A percentile compares a stretch with the other conserved stretches of the same genome.
Conservation (phyloP, 2,888 invertebrate genomes). For the Cataglyphis rosenhaueri region DNA sequence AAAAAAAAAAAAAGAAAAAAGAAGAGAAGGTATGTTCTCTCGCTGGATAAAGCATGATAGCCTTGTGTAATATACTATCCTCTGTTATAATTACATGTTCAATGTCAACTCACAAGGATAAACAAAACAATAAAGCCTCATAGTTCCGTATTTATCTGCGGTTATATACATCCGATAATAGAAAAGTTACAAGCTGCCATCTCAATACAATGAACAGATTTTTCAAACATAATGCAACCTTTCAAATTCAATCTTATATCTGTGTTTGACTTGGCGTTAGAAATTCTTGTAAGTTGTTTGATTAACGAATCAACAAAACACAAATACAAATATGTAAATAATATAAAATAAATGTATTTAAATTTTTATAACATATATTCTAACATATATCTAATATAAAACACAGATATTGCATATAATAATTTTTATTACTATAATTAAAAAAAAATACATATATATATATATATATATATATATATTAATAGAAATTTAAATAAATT, state of each 20-base stretch:
- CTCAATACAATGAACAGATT: neutral
- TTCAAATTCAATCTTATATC: neutral
- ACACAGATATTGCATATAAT: too few species aligned
- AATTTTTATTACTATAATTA: too few species aligned
- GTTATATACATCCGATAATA: neutral
- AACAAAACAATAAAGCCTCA: constrained; percentile 21
- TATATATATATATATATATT: neutral
- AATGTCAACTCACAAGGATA: constrained; percentile 23
- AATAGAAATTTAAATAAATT: neutral
- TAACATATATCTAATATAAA: neutral
- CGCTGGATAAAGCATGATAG: neutral
- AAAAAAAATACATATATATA: too few species aligned
- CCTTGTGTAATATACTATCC: constrained; percentile 44
- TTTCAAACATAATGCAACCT: constrained; percentile 1
- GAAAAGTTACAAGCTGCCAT: neutral
- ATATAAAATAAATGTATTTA: too few species aligned
- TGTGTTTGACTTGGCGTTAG: neutral
- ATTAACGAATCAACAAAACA: neutral
- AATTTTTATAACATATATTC: too few species aligned
- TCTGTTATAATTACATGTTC: constrained; percentile 29
- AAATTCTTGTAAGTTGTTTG: neutral
- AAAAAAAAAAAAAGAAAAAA: constrained; percentile 2
- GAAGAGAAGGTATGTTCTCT: neutral
- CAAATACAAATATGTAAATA: too few species aligned
- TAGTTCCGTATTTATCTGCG: neutral